Conservation (phyloP, 2,113 vertebrate species). For the Bombycilla garrulus region DNA sequence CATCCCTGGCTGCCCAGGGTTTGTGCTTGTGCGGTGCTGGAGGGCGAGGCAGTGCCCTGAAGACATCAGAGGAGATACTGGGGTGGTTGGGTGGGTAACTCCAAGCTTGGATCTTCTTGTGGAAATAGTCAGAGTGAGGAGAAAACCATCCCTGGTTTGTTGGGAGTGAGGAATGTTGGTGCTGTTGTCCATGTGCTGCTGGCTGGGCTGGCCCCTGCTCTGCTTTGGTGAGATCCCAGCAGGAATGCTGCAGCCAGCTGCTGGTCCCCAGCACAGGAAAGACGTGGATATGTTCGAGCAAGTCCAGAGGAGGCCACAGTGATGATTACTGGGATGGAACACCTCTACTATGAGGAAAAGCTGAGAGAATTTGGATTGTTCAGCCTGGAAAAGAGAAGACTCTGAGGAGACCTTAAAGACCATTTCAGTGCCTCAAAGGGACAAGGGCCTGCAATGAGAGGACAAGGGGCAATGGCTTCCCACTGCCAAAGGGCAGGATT, state of each 20-base stretch:
- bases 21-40: not conserved
- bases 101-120: rapidly evolving
- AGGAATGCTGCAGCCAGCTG: not conserved
- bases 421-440: not conserved
- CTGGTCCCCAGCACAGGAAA: not conserved
- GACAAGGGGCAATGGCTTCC: not conserved
- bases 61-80: not conserved
- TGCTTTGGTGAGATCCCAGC: not conserved
- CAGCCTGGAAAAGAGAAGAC: not conserved
- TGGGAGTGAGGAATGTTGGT: rapidly evolving
- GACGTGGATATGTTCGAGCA: not conserved
- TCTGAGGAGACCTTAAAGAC: not conserved
- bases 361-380: not conserved
- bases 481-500: not conserved
- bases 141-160: not conserved
- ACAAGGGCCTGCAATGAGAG: not conserved
- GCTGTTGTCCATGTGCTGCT: not conserved
- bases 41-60: not conserved
- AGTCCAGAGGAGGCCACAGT: not conserved
- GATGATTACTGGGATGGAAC: not conserved
- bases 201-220: not conserved
- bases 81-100: not conserved
- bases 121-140: not conserved
- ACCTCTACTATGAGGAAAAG: not conserved
- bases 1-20: rapidly evolving